These are phyloP conservation scores for Aramus guarauna DNA, from an alignment of 2,113 vertebrate species.

Conservation along the genomic window DNA sequence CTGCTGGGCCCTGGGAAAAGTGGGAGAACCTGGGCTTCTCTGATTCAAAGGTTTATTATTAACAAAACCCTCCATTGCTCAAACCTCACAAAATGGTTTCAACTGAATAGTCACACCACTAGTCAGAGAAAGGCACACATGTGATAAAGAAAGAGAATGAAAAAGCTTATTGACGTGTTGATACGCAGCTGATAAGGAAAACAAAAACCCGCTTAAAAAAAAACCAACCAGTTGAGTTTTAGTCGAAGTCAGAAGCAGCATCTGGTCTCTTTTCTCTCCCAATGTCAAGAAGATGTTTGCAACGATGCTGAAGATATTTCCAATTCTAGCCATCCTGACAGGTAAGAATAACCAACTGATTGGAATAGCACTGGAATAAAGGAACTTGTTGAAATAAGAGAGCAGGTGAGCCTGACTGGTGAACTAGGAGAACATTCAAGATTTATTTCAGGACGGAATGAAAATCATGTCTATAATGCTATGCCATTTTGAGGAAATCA, in stretches of 20 bases:
- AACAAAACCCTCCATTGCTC: conserved; percentile 28
- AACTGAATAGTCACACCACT: conserved; percentile 42
- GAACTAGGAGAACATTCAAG: not conserved
- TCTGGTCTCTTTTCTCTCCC: not conserved
- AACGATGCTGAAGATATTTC: conserved; percentile 22
- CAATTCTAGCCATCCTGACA: conserved; percentile 21
- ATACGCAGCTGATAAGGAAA: conserved; percentile 50
- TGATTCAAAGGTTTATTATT: conserved; percentile 56
- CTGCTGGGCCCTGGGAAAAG: not conserved
- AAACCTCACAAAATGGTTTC: conserved; percentile 20
- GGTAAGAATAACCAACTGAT: conserved; percentile 46
- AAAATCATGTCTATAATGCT: not conserved
- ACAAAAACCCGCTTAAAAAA: conserved; percentile 4
- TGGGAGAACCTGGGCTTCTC: not conserved
- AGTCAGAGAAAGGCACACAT: conserved; percentile 40
- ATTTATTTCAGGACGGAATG: not conserved
- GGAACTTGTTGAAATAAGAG: not conserved
- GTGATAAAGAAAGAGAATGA: conserved; percentile 51
- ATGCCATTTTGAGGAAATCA: not conserved
- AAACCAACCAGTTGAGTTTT: not conserved
- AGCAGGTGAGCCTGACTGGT: not conserved
- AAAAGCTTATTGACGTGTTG: conserved; percentile 53
- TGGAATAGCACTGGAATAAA: not conserved
- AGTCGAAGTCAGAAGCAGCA: not conserved
- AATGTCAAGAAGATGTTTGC: not conserved